Evolutionary conservation across 2,888 invertebrate species (phyloP).

Genomic region (Morpho achilles): DNA sequence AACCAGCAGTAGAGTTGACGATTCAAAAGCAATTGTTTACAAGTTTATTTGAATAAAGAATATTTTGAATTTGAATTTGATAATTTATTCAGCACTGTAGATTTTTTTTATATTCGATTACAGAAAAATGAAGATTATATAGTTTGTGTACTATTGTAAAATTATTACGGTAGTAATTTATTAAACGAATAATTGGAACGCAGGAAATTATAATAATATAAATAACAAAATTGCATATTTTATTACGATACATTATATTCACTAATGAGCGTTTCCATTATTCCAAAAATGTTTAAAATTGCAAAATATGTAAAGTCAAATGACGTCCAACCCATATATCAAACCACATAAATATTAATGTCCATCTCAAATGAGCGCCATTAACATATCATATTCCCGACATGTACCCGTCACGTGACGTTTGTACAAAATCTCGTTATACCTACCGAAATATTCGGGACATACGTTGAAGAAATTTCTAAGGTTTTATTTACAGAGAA

Average conservation of each 20-base stretch:
- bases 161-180: too few relatives aligned
- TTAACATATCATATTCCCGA: constrained; percentile 33
- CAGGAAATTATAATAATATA: too few relatives aligned
- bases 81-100: too few relatives aligned
- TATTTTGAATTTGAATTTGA: too few relatives aligned
- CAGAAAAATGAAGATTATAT: too few relatives aligned
- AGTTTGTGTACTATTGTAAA: too few relatives aligned
- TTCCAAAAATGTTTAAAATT: constrained; percentile 9
- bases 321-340: constrained; percentile 22
- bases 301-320: constrained; percentile 17
- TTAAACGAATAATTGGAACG: too few relatives aligned
- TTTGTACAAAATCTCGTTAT: constrained; percentile 25
- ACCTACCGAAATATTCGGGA: neutral
- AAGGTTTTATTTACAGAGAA: neutral
- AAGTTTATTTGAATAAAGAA: too few relatives aligned
- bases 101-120: too few relatives aligned
- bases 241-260: neutral
- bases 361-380: constrained; percentile 32
- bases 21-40: too few relatives aligned
- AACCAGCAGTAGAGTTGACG: too few relatives aligned
- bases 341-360: constrained; percentile 24
- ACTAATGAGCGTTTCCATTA: neutral
- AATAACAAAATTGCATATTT: too few relatives aligned
- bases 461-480: neutral
- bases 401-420: constrained; percentile 31